Evolutionary conservation across 92 coral and sea anemone species (phyloP), one percentile per base, ranked within the genome.

Genomic region (Porites rus): DNA sequence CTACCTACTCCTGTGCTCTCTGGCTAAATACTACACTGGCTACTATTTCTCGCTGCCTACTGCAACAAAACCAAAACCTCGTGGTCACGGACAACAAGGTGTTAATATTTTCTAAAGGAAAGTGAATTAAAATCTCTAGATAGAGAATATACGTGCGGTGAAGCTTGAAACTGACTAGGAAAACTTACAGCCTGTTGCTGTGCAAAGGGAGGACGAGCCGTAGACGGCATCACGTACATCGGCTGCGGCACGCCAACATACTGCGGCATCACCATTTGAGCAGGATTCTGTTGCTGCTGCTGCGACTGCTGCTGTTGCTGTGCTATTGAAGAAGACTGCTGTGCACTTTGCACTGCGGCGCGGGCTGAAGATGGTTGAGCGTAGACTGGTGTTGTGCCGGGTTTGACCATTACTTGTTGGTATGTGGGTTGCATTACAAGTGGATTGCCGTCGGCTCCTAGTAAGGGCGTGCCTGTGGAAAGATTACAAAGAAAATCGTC

Each of bases 361-460:
- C 79, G 79, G 10, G 70, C 80, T 21, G 80, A 43, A 25, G 87
- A 72, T 62, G 84, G 88, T 51, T 85, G 94, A 46, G 89, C 9
- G 81, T 79, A 88, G 52, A 92, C 91, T 71, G 93, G 83, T 16
- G 62, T 52, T 31, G 77, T 56, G 12, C 96, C 93, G 64, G 92
- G 91, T 76, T 94, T 94, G 72, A 94, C 88, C 78, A 92, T 89
- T 69, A 92, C 89, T 6, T 88, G 93, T n/a, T 94, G 98, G 69
- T 94, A 94, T 22, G 96, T 54, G 2, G 91, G 96, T 82, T 94
- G 98, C 75, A 94, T 88, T 17, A 93, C 78, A 24, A 92, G 50
- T 0, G 98, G 94, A 51, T 88, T 92, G 46, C 99, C 96, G 72
- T 96, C 99, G 5, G 93, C 88, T 19, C 96, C 98, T 22, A 96